These are phyloP conservation scores for Apostichopus californicus DNA, from an alignment of 35 echinoderm and acorn worm genomes.

Conservation along the genomic window DNA sequence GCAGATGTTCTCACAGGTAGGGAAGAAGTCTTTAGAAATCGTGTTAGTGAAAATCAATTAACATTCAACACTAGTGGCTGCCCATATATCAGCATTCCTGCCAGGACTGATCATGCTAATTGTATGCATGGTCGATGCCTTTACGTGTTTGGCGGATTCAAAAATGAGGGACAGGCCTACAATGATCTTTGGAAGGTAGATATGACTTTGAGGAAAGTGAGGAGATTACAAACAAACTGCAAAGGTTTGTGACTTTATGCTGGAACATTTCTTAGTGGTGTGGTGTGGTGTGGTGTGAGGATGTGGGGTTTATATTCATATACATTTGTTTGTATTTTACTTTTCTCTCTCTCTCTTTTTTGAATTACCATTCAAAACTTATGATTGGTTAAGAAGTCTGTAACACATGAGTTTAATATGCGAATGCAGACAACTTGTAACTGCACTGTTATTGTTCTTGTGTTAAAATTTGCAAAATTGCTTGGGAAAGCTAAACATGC, in stretches of 20 bases:
- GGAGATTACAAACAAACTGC: conserved; percentile 12
- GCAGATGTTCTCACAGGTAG: conserved; percentile 33
- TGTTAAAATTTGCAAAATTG: too few species aligned
- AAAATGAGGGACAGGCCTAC: conserved; percentile 52
- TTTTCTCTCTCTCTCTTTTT: too few species aligned
- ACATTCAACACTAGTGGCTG: conserved; percentile 28
- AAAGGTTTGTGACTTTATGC: conserved; percentile 11
- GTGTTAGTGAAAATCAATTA: conserved; percentile 17
- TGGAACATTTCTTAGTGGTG: not conserved
- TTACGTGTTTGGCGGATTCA: conserved; percentile 41
- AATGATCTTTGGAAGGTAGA: conserved; percentile 45
- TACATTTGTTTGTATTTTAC: too few species aligned
- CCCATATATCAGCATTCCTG: conserved; percentile 45
- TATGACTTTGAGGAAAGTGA: conserved; percentile 32
- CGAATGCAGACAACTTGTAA: too few species aligned
- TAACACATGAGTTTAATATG: too few species aligned
- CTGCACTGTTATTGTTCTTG: too few species aligned
- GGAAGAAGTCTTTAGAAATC: conserved; percentile 9
- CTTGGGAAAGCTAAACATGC: too few species aligned
- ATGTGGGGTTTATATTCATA: too few species aligned
- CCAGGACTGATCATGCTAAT: conserved; percentile 45
- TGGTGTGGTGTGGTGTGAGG: too few species aligned
- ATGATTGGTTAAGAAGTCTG: too few species aligned
- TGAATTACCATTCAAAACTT: too few species aligned
- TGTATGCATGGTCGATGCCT: conserved; percentile 40